A percentile compares a stretch with the other conserved stretches of the same genome.
phyloP scores from a whole-genome alignment of 2,113 vertebrate species.

The Rhinolophus sinicus region DNA sequence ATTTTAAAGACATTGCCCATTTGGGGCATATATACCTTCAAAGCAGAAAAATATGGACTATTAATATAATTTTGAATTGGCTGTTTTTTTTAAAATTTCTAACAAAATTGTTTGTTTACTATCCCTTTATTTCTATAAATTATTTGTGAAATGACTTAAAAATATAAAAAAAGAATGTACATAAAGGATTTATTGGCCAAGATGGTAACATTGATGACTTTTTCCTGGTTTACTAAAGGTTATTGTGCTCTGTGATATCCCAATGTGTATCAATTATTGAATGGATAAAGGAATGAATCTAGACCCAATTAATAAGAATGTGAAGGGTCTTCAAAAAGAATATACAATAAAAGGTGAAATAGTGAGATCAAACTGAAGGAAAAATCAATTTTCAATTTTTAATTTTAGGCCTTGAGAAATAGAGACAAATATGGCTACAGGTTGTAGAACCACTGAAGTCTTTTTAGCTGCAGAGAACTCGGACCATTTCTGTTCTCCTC shows the following conservation, averaged over 20 bases:
- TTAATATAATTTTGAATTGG: background rate
- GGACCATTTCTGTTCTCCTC: background rate
- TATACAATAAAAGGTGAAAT: background rate
- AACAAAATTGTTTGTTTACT: background rate
- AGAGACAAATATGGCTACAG: background rate
- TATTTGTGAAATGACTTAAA: slow-evolving; percentile 19
- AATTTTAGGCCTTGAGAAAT: background rate
- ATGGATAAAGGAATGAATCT: background rate
- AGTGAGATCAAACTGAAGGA: background rate
- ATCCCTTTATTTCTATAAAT: background rate
- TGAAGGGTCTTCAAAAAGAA: background rate
- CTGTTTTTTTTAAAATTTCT: slow-evolving; percentile 26
- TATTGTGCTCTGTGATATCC: background rate
- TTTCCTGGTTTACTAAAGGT: background rate
- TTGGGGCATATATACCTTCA: background rate
- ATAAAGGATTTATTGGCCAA: background rate
- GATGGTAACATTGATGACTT: background rate
- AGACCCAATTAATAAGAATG: background rate
- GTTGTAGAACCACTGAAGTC: background rate
- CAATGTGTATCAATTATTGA: background rate
- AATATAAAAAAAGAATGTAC: background rate
- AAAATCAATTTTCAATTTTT: slow-evolving; percentile 36
- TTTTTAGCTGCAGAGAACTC: background rate
- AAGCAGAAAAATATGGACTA: background rate
- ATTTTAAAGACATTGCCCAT: background rate